Percentiles rank a stretch among this genome's conserved stretches.
These are phyloP conservation scores for Percopsis omiscomaycus DNA, from an alignment of 2,797 vertebrate genomes.

Conservation along the genomic window DNA sequence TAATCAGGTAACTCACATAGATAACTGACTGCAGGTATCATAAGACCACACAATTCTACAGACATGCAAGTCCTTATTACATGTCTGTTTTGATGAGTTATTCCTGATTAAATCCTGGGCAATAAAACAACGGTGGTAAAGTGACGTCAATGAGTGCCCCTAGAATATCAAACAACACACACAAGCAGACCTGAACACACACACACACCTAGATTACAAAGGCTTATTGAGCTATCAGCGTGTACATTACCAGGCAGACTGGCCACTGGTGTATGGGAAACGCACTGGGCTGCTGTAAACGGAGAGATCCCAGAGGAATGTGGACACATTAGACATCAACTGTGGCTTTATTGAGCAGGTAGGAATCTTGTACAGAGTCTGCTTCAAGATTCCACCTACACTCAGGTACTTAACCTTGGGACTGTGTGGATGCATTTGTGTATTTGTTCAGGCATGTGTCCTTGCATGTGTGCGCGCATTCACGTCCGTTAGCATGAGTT, in stretches of 20 bases:
- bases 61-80: background rate
- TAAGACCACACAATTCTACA: background rate
- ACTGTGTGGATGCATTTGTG: background rate
- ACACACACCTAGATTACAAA: conserved; percentile 6
- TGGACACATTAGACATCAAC: conserved; percentile 31
- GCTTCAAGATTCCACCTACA: conserved; percentile 1
- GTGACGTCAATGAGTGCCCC: conserved; percentile 18
- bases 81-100: conserved; percentile 4
- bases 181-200: background rate
- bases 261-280: conserved; percentile 4
- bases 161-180: background rate
- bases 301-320: conserved; percentile 28
- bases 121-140: conserved; percentile 15
- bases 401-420: conserved; percentile 11
- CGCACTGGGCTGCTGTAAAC: background rate
- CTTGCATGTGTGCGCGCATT: background rate
- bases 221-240: conserved; percentile 23
- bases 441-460: background rate
- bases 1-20: no score
- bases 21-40: no score
- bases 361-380: conserved; percentile 14
- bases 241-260: background rate
- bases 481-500: background rate
- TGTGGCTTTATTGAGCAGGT: conserved; percentile 23
- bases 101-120: background rate